Conservation (phyloP, 2,888 invertebrate species). For the Ametastegia equiseti region DNA sequence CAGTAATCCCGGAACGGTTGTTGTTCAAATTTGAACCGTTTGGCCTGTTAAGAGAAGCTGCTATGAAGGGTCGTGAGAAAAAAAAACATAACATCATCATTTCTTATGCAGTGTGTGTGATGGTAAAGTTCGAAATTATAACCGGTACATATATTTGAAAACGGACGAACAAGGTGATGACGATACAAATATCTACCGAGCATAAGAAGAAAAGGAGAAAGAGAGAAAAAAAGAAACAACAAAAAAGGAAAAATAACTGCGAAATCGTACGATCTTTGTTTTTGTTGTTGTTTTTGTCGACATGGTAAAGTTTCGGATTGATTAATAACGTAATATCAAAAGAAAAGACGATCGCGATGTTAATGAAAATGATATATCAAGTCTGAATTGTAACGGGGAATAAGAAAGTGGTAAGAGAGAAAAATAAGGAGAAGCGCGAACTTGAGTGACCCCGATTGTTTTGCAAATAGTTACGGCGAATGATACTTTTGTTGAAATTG, state of each 20-base stretch:
- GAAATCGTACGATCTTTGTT: conserved; percentile 2
- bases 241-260: neutral
- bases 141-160: neutral
- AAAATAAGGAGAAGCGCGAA: neutral
- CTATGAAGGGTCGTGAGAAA: neutral
- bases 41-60: neutral
- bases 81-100: conserved; percentile 8
- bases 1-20: neutral
- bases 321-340: too few relatives aligned
- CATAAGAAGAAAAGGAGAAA: too few relatives aligned
- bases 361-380: neutral
- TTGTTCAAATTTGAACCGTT: conserved; percentile 8
- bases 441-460: conserved; percentile 62
- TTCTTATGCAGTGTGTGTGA: neutral
- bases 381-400: neutral
- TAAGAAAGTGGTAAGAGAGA: neutral
- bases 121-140: neutral
- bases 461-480: conserved; percentile 52
- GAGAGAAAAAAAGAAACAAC: neutral
- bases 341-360: too few relatives aligned
- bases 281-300: neutral
- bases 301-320: too few relatives aligned
- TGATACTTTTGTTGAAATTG: neutral
- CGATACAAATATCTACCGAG: neutral
- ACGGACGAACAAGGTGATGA: neutral